Conservation (phyloP, 2,113 vertebrate genomes). For the Columba livia region DNA sequence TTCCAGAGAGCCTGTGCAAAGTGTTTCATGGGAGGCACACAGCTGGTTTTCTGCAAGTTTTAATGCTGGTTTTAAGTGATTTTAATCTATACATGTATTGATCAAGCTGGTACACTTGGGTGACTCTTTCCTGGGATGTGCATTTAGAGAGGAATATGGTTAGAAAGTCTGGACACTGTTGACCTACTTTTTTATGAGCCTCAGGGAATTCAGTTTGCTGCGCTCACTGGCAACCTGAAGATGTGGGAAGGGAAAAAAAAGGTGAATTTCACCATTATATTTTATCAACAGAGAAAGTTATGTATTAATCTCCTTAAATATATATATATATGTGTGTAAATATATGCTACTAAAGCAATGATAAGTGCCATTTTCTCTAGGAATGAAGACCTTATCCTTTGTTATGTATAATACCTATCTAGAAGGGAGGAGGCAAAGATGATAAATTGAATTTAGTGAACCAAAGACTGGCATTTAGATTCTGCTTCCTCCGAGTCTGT, state of each 20-base stretch:
- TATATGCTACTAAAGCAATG: background rate
- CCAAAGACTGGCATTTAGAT: background rate
- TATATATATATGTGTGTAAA: background rate
- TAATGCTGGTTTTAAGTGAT: background rate
- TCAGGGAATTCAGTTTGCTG: conserved; percentile 6
- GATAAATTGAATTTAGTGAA: background rate
- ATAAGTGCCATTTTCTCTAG: background rate
- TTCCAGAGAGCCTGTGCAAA: background rate
- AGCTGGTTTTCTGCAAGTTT: background rate
- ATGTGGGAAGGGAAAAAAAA: background rate
- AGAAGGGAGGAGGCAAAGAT: background rate
- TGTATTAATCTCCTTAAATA: background rate
- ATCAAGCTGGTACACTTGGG: background rate
- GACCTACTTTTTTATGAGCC: conserved; percentile 41
- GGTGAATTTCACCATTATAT: background rate
- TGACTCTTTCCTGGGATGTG: background rate
- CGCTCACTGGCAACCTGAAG: background rate
- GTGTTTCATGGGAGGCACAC: background rate
- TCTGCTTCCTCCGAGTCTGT: background rate
- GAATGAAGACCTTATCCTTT: background rate
- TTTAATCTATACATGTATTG: rapidly evolving
- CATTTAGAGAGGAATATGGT: background rate
- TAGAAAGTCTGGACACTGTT: background rate
- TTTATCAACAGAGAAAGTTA: background rate
- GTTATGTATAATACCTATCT: background rate